Evolutionary conservation across 1,140 invertebrate species (phyloP).

Genomic region (Zaprionus lachaisei): DNA sequence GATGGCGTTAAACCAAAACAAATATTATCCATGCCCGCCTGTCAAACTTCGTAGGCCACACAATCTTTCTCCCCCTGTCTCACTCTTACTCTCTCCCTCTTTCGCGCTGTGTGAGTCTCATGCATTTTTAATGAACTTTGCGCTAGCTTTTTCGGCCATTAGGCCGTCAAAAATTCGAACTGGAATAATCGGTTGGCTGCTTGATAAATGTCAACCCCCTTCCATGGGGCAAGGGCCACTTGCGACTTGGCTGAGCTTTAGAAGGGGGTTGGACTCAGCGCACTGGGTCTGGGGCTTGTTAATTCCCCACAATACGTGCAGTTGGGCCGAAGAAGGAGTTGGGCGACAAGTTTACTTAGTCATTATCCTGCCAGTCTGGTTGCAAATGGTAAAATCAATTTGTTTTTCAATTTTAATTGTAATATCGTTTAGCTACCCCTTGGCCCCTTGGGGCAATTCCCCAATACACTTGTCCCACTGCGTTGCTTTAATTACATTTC

Average conservation of each 20-base stretch:
- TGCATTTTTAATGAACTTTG: slow-evolving; percentile 65
- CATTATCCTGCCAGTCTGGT: slow-evolving; percentile 44
- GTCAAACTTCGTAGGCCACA: slow-evolving; percentile 18
- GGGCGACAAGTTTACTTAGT: slow-evolving; percentile 40
- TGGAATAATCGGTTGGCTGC: slow-evolving; percentile 40
- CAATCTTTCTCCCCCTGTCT: too few species aligned
- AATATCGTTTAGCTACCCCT: slow-evolving; percentile 59
- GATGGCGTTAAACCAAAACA: slow-evolving; percentile 40
- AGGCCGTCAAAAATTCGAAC: slow-evolving; percentile 53
- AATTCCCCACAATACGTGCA: slow-evolving; percentile 27
- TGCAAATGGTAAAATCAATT: slow-evolving; percentile 67
- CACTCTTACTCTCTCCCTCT: slow-evolving; percentile 10
- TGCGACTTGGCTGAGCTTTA: background rate
- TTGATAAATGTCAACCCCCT: slow-evolving; percentile 51
- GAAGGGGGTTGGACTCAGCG: background rate
- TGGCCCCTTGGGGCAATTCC: slow-evolving; percentile 2
- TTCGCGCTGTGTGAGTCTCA: slow-evolving; percentile 24
- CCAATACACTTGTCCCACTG: background rate
- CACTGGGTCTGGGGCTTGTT: background rate
- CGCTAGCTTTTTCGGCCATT: slow-evolving; percentile 53
- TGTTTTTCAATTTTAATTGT: slow-evolving; percentile 64
- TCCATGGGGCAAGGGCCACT: background rate
- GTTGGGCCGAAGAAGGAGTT: background rate
- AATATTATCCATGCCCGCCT: slow-evolving; percentile 31
- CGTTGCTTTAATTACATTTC: slow-evolving; percentile 64